Evolutionary conservation across 2,888 invertebrate species (phyloP), one percentile per base, ranked within the genome.

Genomic region (Melieria crassipennis): DNA sequence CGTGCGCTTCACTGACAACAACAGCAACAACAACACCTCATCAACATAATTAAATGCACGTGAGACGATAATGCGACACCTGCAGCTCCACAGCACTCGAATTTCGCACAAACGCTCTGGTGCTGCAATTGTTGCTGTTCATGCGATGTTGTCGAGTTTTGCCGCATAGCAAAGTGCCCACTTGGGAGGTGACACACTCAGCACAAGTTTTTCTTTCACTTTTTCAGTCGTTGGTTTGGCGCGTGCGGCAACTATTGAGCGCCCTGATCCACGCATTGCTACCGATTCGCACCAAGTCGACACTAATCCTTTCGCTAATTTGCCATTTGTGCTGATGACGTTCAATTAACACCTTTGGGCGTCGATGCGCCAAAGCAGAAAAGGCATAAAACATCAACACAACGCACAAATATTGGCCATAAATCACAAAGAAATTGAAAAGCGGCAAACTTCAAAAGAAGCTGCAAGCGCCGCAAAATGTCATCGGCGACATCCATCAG

Each of bases 401-500:
- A 56, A 56, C 16, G 56, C 56, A 47, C 7, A 2, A 30, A 30
- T 30, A 30, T 30, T 30, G 30, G 56, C 11, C 56, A 43, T 16
- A 58, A 66, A 66, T 66, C 58, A 58, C 65, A 72, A 65, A 73
- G 70, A 64, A 65, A 65, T 64, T 70, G 52, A 61, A 42, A 64
- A 55, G 62, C 76, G 77, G 74, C 65, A 30, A 69, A 73, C 73
- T 63, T 72, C 71, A 69, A 73, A 65, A 66, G 55, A 45, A 52
- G 60, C 63, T 68, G 57, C 55, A 52, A 65, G 58, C 47, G 57
- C 61, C 50, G 43, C 45, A 50, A 65, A 70, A 71, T 65, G 79
- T 78, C 78, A 82, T 81, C 46, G 67, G 48, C 60, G 60, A 58
- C 45, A 65, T 30, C 55, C 55, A 70, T 55, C 10, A 3, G 46